phyloP scores from a whole-genome alignment of 2,113 vertebrate genomes.

The Stegostoma tigrinum region DNA sequence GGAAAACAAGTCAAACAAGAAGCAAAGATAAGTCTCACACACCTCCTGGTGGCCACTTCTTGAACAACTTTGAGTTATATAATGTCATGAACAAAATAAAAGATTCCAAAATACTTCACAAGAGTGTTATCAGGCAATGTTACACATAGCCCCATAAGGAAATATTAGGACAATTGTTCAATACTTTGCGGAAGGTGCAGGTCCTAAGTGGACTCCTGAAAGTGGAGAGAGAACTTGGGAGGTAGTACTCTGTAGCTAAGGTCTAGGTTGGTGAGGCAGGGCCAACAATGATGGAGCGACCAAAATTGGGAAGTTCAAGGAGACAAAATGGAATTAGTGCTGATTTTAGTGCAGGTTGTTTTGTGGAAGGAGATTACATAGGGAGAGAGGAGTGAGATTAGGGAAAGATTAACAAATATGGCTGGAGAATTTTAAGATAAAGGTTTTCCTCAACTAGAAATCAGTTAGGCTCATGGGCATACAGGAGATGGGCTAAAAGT shows the following conservation, averaged over 20 bases:
- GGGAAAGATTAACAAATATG: background rate
- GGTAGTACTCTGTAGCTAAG: too few relatives aligned
- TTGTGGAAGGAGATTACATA: too few relatives aligned
- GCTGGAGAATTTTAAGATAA: background rate
- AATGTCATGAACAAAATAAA: background rate
- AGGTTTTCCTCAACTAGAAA: background rate
- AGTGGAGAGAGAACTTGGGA: too few relatives aligned
- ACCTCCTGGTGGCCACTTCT: background rate
- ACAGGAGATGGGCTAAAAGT: background rate
- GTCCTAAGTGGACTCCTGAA: background rate
- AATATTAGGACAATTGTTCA: background rate
- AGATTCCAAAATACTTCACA: background rate
- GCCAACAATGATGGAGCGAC: too few relatives aligned
- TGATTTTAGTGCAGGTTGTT: background rate
- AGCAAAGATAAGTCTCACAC: background rate
- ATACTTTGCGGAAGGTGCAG: background rate
- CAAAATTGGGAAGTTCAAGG: background rate
- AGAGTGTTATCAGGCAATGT: background rate
- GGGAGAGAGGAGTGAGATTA: too few relatives aligned
- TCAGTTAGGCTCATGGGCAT: background rate
- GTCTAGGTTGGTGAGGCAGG: too few relatives aligned
- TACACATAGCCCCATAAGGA: background rate
- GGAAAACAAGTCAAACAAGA: background rate
- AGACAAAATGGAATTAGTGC: background rate
- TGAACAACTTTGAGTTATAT: background rate